Evolutionary conservation across 1,140 invertebrate genomes (phyloP).

Genomic region (Drosophila erecta): DNA sequence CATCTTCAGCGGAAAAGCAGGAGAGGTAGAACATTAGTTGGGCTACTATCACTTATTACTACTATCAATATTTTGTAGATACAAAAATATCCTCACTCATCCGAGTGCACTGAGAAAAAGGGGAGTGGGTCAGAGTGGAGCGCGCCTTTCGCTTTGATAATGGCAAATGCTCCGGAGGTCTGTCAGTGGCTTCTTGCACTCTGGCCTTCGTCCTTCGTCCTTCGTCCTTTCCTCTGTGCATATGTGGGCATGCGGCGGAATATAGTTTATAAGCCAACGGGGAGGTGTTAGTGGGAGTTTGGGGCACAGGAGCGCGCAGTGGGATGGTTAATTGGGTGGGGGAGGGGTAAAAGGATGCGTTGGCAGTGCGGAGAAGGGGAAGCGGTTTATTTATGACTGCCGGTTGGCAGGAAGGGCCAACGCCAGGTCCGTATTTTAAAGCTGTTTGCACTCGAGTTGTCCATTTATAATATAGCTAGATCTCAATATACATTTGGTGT

Average conservation of each 20-base stretch:
- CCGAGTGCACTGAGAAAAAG: slow-evolving; percentile 11
- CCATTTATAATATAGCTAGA: too few species aligned
- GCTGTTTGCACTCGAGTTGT: too few species aligned
- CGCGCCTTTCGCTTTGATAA: slow-evolving; percentile 76
- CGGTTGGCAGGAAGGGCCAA: too few species aligned
- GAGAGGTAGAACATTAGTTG: too few species aligned
- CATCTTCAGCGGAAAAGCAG: too few species aligned
- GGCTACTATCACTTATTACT: too few species aligned
- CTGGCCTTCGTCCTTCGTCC: neutral
- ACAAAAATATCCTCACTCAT: too few species aligned
- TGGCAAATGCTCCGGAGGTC: slow-evolving; percentile 67
- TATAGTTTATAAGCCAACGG: slow-evolving; percentile 60
- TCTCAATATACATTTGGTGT: too few species aligned
- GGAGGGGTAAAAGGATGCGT: slow-evolving; percentile 30
- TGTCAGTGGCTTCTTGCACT: slow-evolving; percentile 57
- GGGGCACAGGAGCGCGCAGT: slow-evolving; percentile 5
- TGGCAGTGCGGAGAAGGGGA: slow-evolving; percentile 1
- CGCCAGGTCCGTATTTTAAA: neutral
- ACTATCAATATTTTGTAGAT: too few species aligned
- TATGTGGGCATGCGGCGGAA: slow-evolving; percentile 41
- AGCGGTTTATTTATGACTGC: neutral
- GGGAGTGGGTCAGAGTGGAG: slow-evolving; percentile 22
- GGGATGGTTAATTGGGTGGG: slow-evolving; percentile 31
- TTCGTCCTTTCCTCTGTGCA: slow-evolving; percentile 5
- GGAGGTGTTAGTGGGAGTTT: slow-evolving; percentile 57